A percentile compares a stretch with the other conserved stretches of the same genome.
Evolutionary conservation across 2,888 invertebrate genomes (phyloP).

Genomic region (Helicoverpa assulta): DNA sequence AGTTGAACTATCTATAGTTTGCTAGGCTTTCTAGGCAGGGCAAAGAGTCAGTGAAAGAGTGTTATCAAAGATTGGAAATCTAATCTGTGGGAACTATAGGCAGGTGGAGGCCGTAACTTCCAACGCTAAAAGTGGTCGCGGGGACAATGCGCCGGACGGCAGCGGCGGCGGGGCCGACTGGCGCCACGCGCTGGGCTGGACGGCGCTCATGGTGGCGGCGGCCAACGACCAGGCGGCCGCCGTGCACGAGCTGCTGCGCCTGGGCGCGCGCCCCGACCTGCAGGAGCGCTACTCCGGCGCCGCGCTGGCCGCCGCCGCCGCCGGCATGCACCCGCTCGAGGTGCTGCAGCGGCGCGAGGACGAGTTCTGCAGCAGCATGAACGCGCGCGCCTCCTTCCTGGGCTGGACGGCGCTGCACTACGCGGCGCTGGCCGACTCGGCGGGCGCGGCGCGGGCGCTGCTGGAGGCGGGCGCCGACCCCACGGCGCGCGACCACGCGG

Average conservation of each 20-base stretch:
- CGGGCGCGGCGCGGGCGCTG: conserved; percentile 91
- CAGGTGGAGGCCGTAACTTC: conserved; percentile 73
- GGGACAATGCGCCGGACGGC: conserved; percentile 43
- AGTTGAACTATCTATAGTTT: too few relatives aligned
- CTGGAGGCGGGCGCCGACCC: conserved; percentile 94
- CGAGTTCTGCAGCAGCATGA: conserved; percentile 94
- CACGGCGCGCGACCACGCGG: conserved; percentile 93
- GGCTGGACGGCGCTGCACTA: conserved; percentile 97
- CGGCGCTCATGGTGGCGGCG: conserved; percentile 95
- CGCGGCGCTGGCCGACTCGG: conserved; percentile 94
- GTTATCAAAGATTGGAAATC: background rate
- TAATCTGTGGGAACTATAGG: conserved; percentile 56
- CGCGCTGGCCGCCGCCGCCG: conserved; percentile 91
- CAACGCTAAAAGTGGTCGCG: conserved; percentile 40
- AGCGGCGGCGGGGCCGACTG: conserved; percentile 91
- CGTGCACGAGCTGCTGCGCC: conserved; percentile 91
- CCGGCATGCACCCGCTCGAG: conserved; percentile 93
- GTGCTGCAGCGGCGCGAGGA: conserved; percentile 93
- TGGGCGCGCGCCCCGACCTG: conserved; percentile 95
- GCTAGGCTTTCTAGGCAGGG: too few relatives aligned
- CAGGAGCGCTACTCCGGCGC: conserved; percentile 94
- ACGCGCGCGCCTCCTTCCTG: conserved; percentile 93
- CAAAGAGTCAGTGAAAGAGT: too few relatives aligned
- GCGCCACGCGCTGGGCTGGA: conserved; percentile 96
- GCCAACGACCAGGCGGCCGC: conserved; percentile 93